Evolutionary conservation across 2,888 invertebrate species (phyloP).

Genomic region (Phlogophora meticulosa): DNA sequence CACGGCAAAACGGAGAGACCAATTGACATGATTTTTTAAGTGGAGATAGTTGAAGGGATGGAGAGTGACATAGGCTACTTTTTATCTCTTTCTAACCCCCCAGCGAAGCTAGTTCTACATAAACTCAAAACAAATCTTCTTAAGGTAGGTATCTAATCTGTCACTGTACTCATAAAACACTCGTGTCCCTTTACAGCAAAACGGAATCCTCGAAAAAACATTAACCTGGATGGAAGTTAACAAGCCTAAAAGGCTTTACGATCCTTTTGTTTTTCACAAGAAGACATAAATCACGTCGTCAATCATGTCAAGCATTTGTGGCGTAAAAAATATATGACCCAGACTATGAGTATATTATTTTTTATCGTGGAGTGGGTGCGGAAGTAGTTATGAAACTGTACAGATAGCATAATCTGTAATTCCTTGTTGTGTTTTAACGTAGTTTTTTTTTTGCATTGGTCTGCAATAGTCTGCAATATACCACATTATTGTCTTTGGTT

Average conservation of each 20-base stretch:
- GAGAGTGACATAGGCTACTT: no score
- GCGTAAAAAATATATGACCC: background rate
- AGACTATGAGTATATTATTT: slow-evolving; percentile 10
- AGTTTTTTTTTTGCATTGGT: no score
- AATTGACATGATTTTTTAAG: no score
- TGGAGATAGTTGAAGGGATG: no score
- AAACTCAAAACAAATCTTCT: background rate
- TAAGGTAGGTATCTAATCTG: slow-evolving; percentile 16
- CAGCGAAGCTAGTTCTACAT: no score
- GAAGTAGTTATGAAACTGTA: slow-evolving; percentile 12
- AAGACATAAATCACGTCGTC: background rate
- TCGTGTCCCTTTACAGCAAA: slow-evolving; percentile 5
- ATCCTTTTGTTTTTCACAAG: slow-evolving; percentile 12
- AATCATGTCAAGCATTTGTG: background rate
- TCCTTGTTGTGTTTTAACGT: background rate
- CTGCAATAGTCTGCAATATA: no score
- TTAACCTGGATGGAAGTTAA: slow-evolving; percentile 19
- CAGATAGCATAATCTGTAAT: slow-evolving; percentile 2
- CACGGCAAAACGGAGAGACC: no score
- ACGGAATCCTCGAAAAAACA: slow-evolving; percentile 19
- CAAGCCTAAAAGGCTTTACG: background rate
- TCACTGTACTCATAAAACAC: slow-evolving; percentile 12
- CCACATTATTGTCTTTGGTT: no score
- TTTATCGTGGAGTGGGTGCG: background rate
- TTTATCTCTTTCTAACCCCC: no score